Evolutionary conservation across 2,113 vertebrate genomes (phyloP).

Genomic region (Sporophila hypoxantha): DNA sequence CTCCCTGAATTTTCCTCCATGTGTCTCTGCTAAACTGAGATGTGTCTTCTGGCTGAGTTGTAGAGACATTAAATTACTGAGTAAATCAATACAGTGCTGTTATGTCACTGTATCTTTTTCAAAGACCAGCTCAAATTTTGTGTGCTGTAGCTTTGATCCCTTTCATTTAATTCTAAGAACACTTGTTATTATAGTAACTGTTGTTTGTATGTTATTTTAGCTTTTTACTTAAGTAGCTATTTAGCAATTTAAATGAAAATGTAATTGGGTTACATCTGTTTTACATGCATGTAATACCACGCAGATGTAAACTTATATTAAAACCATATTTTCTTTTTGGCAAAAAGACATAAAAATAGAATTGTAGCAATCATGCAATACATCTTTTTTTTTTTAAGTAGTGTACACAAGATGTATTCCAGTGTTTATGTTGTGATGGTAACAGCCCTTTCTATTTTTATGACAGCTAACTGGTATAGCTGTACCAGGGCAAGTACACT

Average conservation of each 20-base stretch:
- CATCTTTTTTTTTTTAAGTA: background rate
- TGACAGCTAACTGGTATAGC: background rate
- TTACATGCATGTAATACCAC: conserved; percentile 88
- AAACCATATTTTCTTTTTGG: conserved; percentile 87
- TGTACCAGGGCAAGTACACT: background rate
- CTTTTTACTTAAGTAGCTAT: conserved; percentile 97
- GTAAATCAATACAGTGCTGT: conserved; percentile 82
- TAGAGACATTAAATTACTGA: conserved; percentile 82
- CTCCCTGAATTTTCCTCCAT: conserved; percentile 55
- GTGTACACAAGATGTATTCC: conserved; percentile 2
- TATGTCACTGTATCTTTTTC: conserved; percentile 83
- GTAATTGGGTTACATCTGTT: conserved; percentile 98
- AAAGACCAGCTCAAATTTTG: conserved; percentile 84
- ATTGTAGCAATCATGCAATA: conserved; percentile 60
- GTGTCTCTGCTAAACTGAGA: conserved; percentile 70
- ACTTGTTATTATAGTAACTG: conserved; percentile 97
- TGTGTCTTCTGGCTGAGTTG: conserved; percentile 72
- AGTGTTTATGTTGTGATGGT: conserved; percentile 46
- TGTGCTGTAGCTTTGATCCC: conserved; percentile 85
- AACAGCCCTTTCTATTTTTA: conserved; percentile 43
- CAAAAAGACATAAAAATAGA: conserved; percentile 70
- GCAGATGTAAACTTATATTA: conserved; percentile 89
- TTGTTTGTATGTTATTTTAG: conserved; percentile 99
- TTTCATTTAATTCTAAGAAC: conserved; percentile 86
- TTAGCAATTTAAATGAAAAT: conserved; percentile 98